These are phyloP conservation scores for Lichenostomus cassidix DNA, from an alignment of 2,113 vertebrate species.

Conservation along the genomic window DNA sequence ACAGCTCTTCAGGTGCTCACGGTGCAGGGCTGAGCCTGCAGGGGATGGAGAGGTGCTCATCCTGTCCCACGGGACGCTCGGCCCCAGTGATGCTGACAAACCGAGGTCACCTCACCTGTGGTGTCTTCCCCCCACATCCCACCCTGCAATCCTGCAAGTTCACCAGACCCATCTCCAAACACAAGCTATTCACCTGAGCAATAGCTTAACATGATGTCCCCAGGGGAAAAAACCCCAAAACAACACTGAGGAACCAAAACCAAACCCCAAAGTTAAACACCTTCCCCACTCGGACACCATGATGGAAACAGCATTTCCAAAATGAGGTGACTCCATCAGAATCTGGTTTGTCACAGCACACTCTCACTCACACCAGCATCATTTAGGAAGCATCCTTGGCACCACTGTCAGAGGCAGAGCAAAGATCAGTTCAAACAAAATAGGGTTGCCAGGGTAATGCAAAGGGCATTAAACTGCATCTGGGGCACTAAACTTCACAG, in stretches of 20 bases:
- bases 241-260: background rate
- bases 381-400: background rate
- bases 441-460: accelerated
- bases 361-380: background rate
- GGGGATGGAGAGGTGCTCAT: background rate
- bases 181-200: background rate
- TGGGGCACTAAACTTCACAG: background rate
- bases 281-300: accelerated
- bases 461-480: too few relatives aligned
- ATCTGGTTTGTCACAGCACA: background rate
- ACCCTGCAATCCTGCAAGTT: too few relatives aligned
- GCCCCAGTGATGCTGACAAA: background rate
- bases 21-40: background rate
- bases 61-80: accelerated
- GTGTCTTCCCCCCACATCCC: too few relatives aligned
- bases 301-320: background rate
- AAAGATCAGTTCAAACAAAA: background rate
- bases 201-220: background rate
- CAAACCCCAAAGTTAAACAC: background rate
- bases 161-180: background rate
- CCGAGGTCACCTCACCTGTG: accelerated
- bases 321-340: background rate
- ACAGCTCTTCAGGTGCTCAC: background rate
- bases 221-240: background rate
- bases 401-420: background rate